A percentile compares a stretch with the other conserved stretches of the same genome.
These are phyloP conservation scores for Ricordea florida DNA, from an alignment of 92 coral and sea anemone genomes.

Conservation along the genomic window DNA sequence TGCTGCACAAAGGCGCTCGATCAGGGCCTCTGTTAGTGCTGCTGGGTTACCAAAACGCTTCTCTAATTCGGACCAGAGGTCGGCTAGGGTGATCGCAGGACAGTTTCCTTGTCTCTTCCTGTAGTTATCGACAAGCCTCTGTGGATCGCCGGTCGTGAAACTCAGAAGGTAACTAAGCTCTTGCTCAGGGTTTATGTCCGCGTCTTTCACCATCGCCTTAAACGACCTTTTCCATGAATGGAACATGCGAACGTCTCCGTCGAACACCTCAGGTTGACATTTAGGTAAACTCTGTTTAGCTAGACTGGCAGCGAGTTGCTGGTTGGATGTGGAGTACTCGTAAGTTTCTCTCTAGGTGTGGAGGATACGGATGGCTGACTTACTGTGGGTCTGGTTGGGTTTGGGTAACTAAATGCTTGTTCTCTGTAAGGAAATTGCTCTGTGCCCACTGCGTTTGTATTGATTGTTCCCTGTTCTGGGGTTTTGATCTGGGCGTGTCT, in stretches of 20 bases:
- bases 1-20: no score
- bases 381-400: no score
- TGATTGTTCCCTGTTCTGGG: no score
- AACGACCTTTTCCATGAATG: constrained; percentile 32
- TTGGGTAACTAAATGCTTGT: no score
- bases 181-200: no score
- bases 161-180: constrained; percentile 6
- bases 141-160: background rate
- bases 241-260: constrained; percentile 1
- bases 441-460: no score
- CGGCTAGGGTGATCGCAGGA: constrained; percentile 1
- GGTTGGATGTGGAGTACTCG: background rate
- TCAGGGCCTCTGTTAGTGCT: background rate
- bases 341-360: no score
- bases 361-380: background rate
- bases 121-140: constrained; percentile 4
- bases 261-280: constrained; percentile 16
- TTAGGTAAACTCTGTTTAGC: constrained; percentile 31
- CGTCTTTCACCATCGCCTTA: no score
- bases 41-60: constrained; percentile 13
- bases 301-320: constrained; percentile 20
- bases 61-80: constrained; percentile 7
- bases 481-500: no score
- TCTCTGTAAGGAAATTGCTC: no score
- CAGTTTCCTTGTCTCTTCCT: constrained; percentile 1